A percentile compares a stretch with the other conserved stretches of the same genome.
Conservation (phyloP, 2,113 vertebrate species). For the Albula goreensis region DNA sequence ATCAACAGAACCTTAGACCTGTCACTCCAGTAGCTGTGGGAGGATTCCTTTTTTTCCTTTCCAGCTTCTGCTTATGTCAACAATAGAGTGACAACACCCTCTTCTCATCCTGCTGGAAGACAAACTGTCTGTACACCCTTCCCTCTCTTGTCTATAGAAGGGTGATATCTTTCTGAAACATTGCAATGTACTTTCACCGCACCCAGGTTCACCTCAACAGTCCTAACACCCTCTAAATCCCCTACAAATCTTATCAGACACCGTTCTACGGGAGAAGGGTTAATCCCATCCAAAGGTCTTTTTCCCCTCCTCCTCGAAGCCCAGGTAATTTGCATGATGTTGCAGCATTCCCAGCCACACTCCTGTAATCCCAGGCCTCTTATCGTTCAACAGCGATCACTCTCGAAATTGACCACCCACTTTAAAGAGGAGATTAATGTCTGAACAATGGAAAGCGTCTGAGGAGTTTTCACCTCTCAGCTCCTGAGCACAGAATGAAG, state of each 20-base stretch:
- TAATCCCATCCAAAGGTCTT: slow-evolving; percentile 1
- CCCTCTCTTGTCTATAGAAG: background rate
- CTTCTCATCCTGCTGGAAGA: background rate
- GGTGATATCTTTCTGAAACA: background rate
- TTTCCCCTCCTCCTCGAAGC: background rate
- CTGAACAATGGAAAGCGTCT: background rate
- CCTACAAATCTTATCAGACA: slow-evolving; percentile 1
- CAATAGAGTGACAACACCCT: background rate
- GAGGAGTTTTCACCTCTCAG: background rate
- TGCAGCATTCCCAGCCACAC: background rate
- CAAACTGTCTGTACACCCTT: background rate
- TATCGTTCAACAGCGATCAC: background rate
- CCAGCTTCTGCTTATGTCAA: background rate
- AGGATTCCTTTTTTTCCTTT: too few relatives aligned
- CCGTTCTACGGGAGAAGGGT: background rate
- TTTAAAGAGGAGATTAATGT: background rate
- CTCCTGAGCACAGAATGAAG: background rate
- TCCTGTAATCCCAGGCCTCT: background rate
- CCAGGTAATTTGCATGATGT: slow-evolving; percentile 5
- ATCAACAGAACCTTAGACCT: background rate
- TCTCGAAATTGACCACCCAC: background rate
- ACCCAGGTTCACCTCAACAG: background rate
- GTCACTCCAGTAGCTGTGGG: background rate
- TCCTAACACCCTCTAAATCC: background rate
- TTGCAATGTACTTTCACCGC: background rate